Percentiles rank a stretch among this genome's conserved stretches.
These are phyloP conservation scores for Meda fulgida DNA, from an alignment of 2,797 vertebrate genomes.

Conservation along the genomic window DNA sequence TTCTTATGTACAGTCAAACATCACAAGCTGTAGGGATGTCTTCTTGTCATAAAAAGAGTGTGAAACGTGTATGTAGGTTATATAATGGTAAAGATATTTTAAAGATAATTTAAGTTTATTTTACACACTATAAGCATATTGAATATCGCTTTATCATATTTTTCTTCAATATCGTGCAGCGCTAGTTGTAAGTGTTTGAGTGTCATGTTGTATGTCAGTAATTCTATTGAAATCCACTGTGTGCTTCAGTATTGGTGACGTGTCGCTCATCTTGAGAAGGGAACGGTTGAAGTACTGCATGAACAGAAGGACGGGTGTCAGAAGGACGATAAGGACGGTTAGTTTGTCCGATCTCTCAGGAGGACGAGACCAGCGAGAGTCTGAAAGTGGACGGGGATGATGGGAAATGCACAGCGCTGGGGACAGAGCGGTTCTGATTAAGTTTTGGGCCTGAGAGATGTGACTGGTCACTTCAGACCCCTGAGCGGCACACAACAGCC, in stretches of 20 bases:
- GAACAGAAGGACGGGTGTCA: neutral
- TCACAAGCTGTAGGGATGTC: too few relatives aligned
- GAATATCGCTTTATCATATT: too few relatives aligned
- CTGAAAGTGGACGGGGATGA: constrained; percentile 20
- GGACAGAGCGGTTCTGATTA: constrained; percentile 28
- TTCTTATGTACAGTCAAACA: too few relatives aligned
- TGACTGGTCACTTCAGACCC: constrained; percentile 33
- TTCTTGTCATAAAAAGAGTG: too few relatives aligned
- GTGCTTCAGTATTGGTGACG: neutral
- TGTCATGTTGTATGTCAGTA: neutral
- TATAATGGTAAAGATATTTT: too few relatives aligned
- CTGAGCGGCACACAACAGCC: constrained; percentile 29
- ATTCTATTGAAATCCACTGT: neutral
- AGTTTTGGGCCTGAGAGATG: constrained; percentile 51
- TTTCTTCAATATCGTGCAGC: too few relatives aligned
- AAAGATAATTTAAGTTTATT: too few relatives aligned
- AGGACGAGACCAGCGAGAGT: constrained; percentile 5
- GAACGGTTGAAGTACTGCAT: neutral
- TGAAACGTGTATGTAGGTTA: too few relatives aligned
- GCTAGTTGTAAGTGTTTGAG: too few relatives aligned
- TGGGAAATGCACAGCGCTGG: constrained; percentile 6
- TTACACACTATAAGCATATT: too few relatives aligned
- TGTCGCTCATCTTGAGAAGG: too few relatives aligned
- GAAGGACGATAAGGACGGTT: constrained; percentile 23
- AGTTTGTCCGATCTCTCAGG: constrained; percentile 43